Conservation (phyloP, 2,113 vertebrate genomes). For the Clupea harengus region DNA sequence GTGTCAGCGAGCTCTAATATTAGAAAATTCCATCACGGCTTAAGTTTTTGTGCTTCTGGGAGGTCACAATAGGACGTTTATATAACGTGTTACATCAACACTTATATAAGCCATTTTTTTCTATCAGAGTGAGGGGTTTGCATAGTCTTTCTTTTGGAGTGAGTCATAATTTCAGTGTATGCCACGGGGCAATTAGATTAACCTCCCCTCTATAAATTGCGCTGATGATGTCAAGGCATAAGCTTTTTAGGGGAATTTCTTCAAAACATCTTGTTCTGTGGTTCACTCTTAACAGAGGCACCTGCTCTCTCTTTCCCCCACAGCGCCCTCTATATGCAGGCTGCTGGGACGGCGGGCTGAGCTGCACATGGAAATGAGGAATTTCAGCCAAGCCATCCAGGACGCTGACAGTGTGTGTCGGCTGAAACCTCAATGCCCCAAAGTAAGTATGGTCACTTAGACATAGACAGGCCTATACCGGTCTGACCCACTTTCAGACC, state of each 20-base stretch:
- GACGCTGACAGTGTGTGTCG: constrained; percentile 74
- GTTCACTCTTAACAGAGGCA: background rate
- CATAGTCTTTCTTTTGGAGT: background rate
- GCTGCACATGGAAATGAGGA: constrained; percentile 77
- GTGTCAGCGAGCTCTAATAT: background rate
- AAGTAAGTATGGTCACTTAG: constrained; percentile 66
- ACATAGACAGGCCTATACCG: background rate
- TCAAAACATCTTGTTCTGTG: background rate
- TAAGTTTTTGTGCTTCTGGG: background rate
- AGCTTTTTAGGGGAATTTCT: background rate
- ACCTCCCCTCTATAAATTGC: background rate
- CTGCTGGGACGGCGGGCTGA: constrained; percentile 79
- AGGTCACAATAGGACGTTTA: background rate
- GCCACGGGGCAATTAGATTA: background rate
- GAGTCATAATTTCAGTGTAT: background rate
- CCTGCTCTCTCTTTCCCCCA: constrained; percentile 17
- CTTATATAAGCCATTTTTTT: background rate
- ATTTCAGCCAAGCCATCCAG: constrained; percentile 78
- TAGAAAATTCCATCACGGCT: background rate
- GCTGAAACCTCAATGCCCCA: constrained; percentile 75
- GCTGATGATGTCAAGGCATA: background rate
- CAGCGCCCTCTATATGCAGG: constrained; percentile 77
- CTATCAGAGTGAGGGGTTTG: background rate
- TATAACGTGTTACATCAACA: constrained; percentile 31
- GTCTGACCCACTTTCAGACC: background rate